A percentile compares a stretch with the other conserved stretches of the same genome.
phyloP scores from a whole-genome alignment of 2,797 vertebrate genomes.

The Mus minutoides region DNA sequence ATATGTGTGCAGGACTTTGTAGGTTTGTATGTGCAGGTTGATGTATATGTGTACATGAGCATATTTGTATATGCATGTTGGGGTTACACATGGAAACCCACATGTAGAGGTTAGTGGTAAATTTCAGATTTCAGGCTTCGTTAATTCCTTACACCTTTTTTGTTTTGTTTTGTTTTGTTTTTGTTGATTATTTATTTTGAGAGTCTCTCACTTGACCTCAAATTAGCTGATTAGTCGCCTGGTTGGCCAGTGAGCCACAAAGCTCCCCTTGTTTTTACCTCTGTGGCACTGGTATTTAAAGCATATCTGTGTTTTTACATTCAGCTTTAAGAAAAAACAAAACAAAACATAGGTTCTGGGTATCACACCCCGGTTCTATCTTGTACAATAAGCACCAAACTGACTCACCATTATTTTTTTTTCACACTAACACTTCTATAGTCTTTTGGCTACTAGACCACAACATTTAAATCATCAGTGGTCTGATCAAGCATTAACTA shows the following conservation, averaged over 20 bases:
- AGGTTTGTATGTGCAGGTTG: neutral
- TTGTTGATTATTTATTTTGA: neutral
- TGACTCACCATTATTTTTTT: neutral
- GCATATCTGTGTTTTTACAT: neutral
- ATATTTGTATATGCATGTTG: neutral
- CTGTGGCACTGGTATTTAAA: neutral
- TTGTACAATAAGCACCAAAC: neutral
- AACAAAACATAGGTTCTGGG: neutral
- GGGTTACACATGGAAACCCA: neutral
- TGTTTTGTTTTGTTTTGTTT: neutral
- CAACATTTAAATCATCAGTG: neutral
- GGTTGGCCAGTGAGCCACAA: neutral
- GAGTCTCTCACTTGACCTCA: neutral
- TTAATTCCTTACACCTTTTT: neutral
- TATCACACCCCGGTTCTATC: neutral
- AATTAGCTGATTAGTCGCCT: neutral
- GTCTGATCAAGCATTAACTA: constrained; percentile 37
- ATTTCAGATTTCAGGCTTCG: neutral
- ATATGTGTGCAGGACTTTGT: neutral
- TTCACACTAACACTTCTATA: neutral
- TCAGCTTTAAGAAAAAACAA: neutral
- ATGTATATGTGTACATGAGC: neutral
- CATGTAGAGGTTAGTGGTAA: neutral
- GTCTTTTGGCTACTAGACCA: neutral
- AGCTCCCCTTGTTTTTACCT: neutral